phyloP scores from a whole-genome alignment of 2,113 vertebrate species.

The Panurus biarmicus region DNA sequence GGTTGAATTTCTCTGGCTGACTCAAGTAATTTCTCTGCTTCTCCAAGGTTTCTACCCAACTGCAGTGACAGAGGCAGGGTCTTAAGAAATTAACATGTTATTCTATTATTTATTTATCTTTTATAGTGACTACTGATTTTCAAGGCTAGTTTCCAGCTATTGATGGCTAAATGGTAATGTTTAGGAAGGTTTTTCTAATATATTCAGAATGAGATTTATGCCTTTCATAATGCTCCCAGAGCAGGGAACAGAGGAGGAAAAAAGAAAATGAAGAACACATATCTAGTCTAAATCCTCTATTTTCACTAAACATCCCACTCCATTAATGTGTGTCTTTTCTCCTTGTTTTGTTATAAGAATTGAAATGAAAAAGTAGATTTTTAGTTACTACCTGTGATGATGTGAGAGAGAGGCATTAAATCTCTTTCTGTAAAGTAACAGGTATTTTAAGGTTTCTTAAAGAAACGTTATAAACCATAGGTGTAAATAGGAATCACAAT shows the following conservation, averaged over 20 bases:
- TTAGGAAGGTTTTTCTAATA: neutral
- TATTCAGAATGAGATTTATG: neutral
- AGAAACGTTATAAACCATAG: neutral
- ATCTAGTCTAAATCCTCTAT: neutral
- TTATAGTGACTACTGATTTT: neutral
- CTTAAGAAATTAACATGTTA: neutral
- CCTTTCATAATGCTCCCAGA: neutral
- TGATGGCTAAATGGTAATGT: neutral
- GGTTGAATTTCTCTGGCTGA: neutral
- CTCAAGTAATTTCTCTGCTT: neutral
- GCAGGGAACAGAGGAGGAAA: rapidly evolving
- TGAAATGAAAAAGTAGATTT: neutral
- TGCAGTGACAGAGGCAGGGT: neutral
- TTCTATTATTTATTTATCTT: neutral
- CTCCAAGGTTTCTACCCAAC: neutral
- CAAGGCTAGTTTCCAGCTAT: neutral
- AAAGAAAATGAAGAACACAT: neutral
- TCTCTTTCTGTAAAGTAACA: neutral
- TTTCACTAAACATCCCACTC: neutral
- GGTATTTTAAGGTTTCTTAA: neutral
- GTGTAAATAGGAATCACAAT: neutral
- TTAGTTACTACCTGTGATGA: neutral
- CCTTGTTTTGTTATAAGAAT: neutral
- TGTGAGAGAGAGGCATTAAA: neutral
- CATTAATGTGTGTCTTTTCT: neutral